Percentiles rank a stretch among this genome's conserved stretches.
Evolutionary conservation across 2,797 vertebrate species (phyloP).

Genomic region (Trichosurus vulpecula): DNA sequence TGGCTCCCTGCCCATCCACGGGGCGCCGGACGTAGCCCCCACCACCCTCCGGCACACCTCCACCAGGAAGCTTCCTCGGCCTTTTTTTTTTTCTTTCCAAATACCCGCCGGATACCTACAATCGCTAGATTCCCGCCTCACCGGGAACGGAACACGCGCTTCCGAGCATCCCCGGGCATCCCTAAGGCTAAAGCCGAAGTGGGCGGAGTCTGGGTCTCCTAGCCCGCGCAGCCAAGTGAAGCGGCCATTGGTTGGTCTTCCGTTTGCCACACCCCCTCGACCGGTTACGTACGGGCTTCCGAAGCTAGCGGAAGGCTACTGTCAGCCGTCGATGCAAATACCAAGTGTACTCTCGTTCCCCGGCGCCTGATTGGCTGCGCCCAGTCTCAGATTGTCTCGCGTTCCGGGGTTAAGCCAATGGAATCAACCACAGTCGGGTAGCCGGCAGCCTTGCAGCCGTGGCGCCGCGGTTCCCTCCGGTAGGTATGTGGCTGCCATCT

Average conservation of each 20-base stretch:
- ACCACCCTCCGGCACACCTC: neutral
- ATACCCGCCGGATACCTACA: neutral
- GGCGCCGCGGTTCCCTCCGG: slow-evolving; percentile 47
- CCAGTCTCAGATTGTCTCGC: slow-evolving; percentile 57
- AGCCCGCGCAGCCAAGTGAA: rapidly evolving
- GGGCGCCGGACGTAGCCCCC: neutral
- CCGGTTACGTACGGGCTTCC: neutral
- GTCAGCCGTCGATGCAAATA: rapidly evolving
- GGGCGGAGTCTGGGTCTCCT: neutral
- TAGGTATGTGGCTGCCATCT: slow-evolving; percentile 69
- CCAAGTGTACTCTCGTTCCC: neutral
- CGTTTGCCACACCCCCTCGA: neutral
- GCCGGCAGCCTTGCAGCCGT: neutral
- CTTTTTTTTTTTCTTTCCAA: neutral
- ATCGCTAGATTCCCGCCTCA: neutral
- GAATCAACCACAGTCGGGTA: neutral
- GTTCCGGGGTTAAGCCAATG: slow-evolving; percentile 21
- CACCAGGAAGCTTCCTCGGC: neutral
- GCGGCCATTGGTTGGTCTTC: neutral
- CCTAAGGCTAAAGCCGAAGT: neutral
- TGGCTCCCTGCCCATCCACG: neutral
- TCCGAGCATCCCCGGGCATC: neutral
- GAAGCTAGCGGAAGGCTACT: neutral
- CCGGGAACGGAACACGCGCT: neutral
- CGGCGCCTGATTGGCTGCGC: slow-evolving; percentile 49